These are phyloP conservation scores for Listronotus bonariensis DNA, from an alignment of 1,140 invertebrate genomes.

Conservation along the genomic window DNA sequence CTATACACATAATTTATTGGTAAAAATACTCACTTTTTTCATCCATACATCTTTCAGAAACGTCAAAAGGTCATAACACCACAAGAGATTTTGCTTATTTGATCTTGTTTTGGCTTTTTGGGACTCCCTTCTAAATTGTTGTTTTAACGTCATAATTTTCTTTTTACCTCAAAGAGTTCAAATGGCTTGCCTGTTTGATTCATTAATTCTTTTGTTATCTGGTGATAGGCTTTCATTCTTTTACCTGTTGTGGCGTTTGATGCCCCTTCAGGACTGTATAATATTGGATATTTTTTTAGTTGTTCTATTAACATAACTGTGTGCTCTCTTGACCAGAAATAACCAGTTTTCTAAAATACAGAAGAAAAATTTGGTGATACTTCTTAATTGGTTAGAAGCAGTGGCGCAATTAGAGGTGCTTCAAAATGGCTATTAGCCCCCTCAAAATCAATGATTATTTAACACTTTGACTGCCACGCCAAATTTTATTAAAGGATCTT, in stretches of 20 bases:
- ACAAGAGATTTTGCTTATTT: conserved; percentile 23
- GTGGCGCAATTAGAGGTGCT: too few relatives aligned
- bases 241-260: conserved; percentile 13
- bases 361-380: conserved; percentile 5
- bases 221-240: conserved; percentile 27
- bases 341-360: conserved; percentile 16
- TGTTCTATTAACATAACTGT: conserved; percentile 32
- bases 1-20: neutral
- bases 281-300: conserved; percentile 35
- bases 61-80: conserved; percentile 40
- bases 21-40: conserved; percentile 6
- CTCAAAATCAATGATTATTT: too few relatives aligned
- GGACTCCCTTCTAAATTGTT: conserved; percentile 36
- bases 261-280: conserved; percentile 20
- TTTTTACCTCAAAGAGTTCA: conserved; percentile 28
- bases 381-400: too few relatives aligned
- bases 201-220: conserved; percentile 33
- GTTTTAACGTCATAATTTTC: conserved; percentile 38
- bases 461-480: too few relatives aligned
- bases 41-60: conserved; percentile 22
- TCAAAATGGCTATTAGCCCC: too few relatives aligned
- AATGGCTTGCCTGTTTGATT: conserved; percentile 35
- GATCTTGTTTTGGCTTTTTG: conserved; percentile 17
- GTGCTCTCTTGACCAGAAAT: conserved; percentile 37
- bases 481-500: too few relatives aligned